A percentile compares a stretch with the other conserved stretches of the same genome.
These are phyloP conservation scores for Tragulus kanchil DNA, from an alignment of 2,113 vertebrate genomes.

Conservation along the genomic window DNA sequence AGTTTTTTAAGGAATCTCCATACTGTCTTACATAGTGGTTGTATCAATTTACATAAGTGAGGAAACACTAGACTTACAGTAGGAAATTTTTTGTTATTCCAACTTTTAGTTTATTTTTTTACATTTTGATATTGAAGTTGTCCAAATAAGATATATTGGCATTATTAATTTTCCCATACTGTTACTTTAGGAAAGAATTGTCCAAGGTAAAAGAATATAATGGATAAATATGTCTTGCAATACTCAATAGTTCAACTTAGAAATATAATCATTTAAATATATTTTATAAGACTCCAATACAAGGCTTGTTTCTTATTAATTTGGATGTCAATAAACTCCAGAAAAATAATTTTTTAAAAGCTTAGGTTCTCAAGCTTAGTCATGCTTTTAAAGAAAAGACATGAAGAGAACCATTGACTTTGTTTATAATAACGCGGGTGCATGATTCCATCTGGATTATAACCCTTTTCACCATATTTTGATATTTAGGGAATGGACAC, in stretches of 20 bases:
- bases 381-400: slow-evolving; percentile 43
- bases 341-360: background rate
- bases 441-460: slow-evolving; percentile 33
- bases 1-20: too few species aligned
- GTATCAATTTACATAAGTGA: background rate
- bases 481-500: slow-evolving; percentile 47
- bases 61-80: background rate
- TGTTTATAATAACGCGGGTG: slow-evolving; percentile 52
- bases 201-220: background rate
- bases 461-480: slow-evolving; percentile 62
- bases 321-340: slow-evolving; percentile 5
- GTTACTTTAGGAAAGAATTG: background rate
- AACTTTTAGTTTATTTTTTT: background rate
- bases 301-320: background rate
- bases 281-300: background rate
- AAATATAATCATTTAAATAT: slow-evolving; percentile 29
- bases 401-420: background rate
- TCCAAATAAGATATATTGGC: background rate
- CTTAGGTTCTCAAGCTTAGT: background rate
- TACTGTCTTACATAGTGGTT: too few species aligned
- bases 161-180: background rate
- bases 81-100: background rate
- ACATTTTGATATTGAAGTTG: background rate
- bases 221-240: background rate
- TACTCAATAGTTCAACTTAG: background rate